These are phyloP conservation scores for Amblyopsis rosae DNA, from an alignment of 2,113 vertebrate genomes.

Conservation along the genomic window DNA sequence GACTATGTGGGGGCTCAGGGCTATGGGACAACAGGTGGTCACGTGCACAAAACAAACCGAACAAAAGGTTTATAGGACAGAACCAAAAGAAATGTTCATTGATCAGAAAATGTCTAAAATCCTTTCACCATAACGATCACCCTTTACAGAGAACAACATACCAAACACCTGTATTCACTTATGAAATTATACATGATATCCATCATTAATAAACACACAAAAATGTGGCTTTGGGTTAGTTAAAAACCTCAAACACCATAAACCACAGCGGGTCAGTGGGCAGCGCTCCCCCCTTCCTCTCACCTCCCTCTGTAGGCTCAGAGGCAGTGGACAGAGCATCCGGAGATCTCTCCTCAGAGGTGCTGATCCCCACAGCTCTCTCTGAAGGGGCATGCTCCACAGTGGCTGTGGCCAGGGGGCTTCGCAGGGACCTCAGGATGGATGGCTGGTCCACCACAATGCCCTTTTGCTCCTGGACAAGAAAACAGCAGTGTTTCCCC, in stretches of 20 bases:
- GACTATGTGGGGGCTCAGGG: slow-evolving; percentile 78
- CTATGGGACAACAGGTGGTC: slow-evolving; percentile 63
- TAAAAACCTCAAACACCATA: not conserved
- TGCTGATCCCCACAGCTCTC: slow-evolving; percentile 63
- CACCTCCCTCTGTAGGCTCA: slow-evolving; percentile 92
- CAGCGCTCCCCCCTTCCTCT: slow-evolving; percentile 53
- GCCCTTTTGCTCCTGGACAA: slow-evolving; percentile 85
- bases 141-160: not conserved
- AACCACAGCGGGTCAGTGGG: no score
- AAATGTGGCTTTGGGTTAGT: not conserved
- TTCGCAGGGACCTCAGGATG: slow-evolving; percentile 81
- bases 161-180: no score
- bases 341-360: slow-evolving; percentile 87
- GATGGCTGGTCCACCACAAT: slow-evolving; percentile 91
- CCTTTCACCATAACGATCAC: no score
- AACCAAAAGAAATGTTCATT: not conserved
- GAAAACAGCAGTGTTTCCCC: slow-evolving; percentile 26
- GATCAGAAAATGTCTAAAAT: no score
- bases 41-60: not conserved
- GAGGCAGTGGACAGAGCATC: slow-evolving; percentile 92
- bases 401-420: slow-evolving; percentile 69
- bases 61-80: not conserved
- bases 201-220: not conserved
- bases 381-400: slow-evolving; percentile 80
- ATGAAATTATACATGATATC: no score